These are phyloP conservation scores for Syrphus vitripennis DNA, from an alignment of 2,888 invertebrate species.

Conservation along the genomic window DNA sequence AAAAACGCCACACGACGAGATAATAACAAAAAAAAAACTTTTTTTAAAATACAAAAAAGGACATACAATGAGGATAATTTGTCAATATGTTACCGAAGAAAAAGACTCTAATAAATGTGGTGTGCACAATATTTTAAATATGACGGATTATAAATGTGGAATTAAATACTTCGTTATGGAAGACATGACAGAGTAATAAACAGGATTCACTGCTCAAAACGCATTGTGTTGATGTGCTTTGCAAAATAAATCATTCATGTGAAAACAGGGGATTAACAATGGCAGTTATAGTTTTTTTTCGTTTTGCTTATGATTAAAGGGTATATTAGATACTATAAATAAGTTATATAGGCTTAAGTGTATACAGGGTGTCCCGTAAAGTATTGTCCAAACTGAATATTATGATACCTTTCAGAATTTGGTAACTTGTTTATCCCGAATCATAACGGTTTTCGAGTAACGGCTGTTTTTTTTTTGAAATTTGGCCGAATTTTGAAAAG, in stretches of 20 bases:
- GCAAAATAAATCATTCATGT: slow-evolving; percentile 54
- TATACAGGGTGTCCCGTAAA: not conserved
- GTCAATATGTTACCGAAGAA: not conserved
- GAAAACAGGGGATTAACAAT: slow-evolving; percentile 42
- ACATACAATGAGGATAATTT: slow-evolving; percentile 17
- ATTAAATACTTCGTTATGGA: slow-evolving; percentile 49
- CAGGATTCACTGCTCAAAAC: slow-evolving; percentile 31
- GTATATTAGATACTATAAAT: not conserved
- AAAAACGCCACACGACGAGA: not conserved
- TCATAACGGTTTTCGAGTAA: too few relatives aligned
- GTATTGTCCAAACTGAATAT: too few relatives aligned
- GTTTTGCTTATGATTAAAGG: not conserved
- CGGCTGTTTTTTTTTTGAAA: too few relatives aligned
- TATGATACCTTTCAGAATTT: too few relatives aligned
- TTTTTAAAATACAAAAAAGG: slow-evolving; percentile 2
- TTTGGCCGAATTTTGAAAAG: too few relatives aligned
- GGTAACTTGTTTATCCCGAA: too few relatives aligned
- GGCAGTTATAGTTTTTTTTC: not conserved
- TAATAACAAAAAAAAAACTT: not conserved
- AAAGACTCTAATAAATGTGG: not conserved
- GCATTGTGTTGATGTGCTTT: slow-evolving; percentile 36
- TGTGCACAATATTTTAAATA: slow-evolving; percentile 36
- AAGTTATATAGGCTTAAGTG: not conserved
- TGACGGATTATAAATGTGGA: slow-evolving; percentile 45
- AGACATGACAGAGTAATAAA: slow-evolving; percentile 48